Percentiles rank a stretch among this genome's conserved stretches.
Conservation (phyloP, 30 jellyfish, hydroid and myxozoan species). For the Aurelia aurita region DNA sequence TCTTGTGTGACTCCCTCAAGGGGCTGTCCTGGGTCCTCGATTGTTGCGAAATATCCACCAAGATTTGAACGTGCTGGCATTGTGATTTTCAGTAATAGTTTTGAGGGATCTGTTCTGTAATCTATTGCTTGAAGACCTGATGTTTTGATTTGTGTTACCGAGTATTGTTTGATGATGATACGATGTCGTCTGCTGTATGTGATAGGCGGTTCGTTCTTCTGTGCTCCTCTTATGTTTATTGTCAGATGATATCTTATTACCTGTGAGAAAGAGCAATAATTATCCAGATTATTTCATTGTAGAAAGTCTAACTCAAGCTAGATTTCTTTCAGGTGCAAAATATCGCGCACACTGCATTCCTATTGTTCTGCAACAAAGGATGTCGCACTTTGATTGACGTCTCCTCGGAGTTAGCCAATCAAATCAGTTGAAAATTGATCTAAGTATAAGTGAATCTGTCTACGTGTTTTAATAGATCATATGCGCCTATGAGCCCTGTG, state of each 20-base stretch:
- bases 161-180: conserved; percentile 51
- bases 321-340: no score
- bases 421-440: no score
- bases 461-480: no score
- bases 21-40: conserved; percentile 43
- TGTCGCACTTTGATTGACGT: no score
- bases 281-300: no score
- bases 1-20: conserved; percentile 63
- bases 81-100: conserved; percentile 40
- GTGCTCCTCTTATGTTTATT: conserved; percentile 46
- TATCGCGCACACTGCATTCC: no score
- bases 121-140: conserved; percentile 55
- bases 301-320: no score
- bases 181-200: conserved; percentile 64
- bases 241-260: conserved; percentile 20
- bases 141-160: conserved; percentile 37
- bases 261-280: no score
- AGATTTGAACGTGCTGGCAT: neutral
- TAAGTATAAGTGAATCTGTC: no score
- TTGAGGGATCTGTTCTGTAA: conserved; percentile 47
- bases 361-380: no score
- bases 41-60: conserved; percentile 55
- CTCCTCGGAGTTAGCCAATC: no score
- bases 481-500: no score
- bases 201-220: conserved; percentile 46